Conservation (phyloP, 2,797 vertebrate genomes). For the Oreortyx pictus region DNA sequence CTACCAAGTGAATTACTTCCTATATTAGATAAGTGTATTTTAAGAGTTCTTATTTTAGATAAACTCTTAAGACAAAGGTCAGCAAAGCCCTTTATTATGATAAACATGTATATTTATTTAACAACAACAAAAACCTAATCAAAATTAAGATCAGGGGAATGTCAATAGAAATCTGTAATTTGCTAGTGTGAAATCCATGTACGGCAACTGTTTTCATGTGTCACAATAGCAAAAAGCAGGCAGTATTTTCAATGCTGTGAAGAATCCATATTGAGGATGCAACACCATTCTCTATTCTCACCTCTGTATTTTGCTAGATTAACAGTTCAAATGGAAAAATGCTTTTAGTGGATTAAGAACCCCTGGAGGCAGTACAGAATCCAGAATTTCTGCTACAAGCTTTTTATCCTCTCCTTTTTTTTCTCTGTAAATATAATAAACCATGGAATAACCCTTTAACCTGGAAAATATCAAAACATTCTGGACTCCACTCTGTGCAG, state of each 20-base stretch:
- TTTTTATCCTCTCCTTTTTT: slow-evolving; percentile 35
- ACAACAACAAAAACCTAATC: not conserved
- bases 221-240: not conserved
- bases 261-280: not conserved
- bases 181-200: not conserved
- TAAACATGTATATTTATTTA: not conserved
- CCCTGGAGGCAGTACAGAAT: slow-evolving; percentile 29
- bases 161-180: not conserved
- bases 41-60: not conserved
- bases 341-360: slow-evolving; percentile 11
- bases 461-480: not conserved
- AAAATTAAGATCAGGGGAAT: not conserved
- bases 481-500: not conserved
- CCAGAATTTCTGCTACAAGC: not conserved
- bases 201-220: not conserved
- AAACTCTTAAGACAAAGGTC: not conserved
- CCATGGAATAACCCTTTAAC: not conserved
- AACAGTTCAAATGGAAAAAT: slow-evolving; percentile 29
- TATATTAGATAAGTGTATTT: not conserved
- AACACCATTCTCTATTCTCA: not conserved
- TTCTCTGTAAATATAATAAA: not conserved
- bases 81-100: not conserved
- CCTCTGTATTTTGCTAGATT: not conserved
- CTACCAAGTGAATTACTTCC: not conserved
- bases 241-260: not conserved